Evolutionary conservation across 2,888 invertebrate genomes (phyloP), one percentile per base, ranked within the genome.

Genomic region (Timema podura): DNA sequence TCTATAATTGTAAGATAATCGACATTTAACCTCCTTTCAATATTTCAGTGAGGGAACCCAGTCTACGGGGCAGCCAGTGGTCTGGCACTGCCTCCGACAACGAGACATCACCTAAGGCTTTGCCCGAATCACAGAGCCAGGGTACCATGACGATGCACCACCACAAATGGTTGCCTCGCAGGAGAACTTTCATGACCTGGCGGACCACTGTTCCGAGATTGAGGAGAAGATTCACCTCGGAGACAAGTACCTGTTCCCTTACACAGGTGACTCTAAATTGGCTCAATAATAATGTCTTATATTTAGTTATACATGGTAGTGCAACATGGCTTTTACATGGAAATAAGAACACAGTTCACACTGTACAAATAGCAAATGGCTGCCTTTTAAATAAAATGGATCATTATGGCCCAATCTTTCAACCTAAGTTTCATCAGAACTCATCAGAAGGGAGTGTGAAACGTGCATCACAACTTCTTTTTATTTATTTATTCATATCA

Each of bases 241-340:
- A 71, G 93, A 93, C 76, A 91, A 91, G 84, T 94, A 93, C 81
- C 83, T 90, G 73, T 93, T 93, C 77, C 93, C 93, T 0, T 93
- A 93, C 78, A 93, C 92, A 75, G 90, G 90, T 84, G 79, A 48
- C 10, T 68, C 16, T 30, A 47, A 16, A 11, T 11, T 49, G 51
- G 10, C n/a, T n/a, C n/a, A n/a, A n/a, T n/a, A n/a, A n/a, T n/a
- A n/a, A n/a, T n/a, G n/a, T n/a, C n/a, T n/a, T n/a, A n/a, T n/a
- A n/a, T n/a, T n/a, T n/a, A n/a, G n/a, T n/a, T n/a, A n/a, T n/a
- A n/a, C n/a, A n/a, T n/a, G n/a, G n/a, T n/a, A n/a, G n/a, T n/a
- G n/a, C n/a, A n/a, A n/a, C n/a, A n/a, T n/a, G n/a, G n/a, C n/a
- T n/a, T n/a, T n/a, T n/a, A n/a, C n/a, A n/a, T n/a, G n/a, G n/a